A percentile compares a stretch with the other conserved stretches of the same genome.
Evolutionary conservation across 1,140 invertebrate species (phyloP).

Genomic region (Galendromus occidentalis): DNA sequence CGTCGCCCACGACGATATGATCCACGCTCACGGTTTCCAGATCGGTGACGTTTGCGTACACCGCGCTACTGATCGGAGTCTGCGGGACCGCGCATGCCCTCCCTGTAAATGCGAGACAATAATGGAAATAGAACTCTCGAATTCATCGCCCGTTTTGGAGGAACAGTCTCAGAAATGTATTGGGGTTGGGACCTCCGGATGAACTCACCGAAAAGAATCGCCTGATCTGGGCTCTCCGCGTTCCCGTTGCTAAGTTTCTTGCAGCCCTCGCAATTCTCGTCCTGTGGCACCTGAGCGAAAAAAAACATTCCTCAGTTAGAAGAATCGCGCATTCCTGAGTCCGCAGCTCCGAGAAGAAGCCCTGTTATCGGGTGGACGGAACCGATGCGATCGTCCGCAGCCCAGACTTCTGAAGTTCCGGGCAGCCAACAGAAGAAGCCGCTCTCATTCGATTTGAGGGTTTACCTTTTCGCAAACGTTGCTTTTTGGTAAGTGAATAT

Average conservation of each 20-base stretch:
- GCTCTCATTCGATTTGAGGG: no score
- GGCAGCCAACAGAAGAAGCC: no score
- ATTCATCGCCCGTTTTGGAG: background rate
- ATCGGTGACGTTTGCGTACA: background rate
- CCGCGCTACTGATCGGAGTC: constrained; percentile 1
- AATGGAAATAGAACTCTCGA: background rate
- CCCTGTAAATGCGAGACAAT: background rate
- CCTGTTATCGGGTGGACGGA: no score
- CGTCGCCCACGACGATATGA: constrained; percentile 6
- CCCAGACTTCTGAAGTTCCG: no score
- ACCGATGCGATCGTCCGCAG: no score
- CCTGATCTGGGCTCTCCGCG: background rate
- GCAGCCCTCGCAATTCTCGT: constrained; percentile 8
- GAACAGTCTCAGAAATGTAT: background rate
- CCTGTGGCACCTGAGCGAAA: background rate
- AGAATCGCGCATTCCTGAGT: no score
- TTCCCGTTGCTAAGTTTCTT: background rate
- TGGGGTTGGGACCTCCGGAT: no score
- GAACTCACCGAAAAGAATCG: constrained; percentile 2
- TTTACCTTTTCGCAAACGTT: no score
- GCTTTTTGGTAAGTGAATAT: no score
- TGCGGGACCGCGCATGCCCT: background rate
- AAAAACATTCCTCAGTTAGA: background rate
- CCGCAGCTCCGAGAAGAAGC: no score
- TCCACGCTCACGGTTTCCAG: background rate